A percentile compares a stretch with the other conserved stretches of the same genome.
These are phyloP conservation scores for Pemphredon lugubris DNA, from an alignment of 2,888 invertebrate species.

Conservation along the genomic window DNA sequence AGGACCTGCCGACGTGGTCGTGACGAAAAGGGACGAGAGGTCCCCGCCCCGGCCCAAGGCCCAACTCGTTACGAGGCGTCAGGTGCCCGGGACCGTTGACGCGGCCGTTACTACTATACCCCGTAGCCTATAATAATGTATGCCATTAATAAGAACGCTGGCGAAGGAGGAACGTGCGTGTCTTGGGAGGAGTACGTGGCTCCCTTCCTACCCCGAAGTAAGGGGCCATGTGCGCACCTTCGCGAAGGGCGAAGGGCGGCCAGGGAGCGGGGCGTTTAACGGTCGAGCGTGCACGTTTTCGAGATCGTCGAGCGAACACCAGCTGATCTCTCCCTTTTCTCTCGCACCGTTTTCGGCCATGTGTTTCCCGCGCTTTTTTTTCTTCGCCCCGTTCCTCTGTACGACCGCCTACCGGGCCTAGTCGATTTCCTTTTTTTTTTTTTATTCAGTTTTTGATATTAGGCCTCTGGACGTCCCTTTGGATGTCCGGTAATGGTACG, in stretches of 20 bases:
- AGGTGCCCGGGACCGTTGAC: constrained; percentile 79
- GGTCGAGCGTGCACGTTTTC: constrained; percentile 70
- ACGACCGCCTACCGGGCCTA: constrained; percentile 18
- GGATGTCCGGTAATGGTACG: no score
- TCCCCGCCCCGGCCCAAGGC: constrained; percentile 45
- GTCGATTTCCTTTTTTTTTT: constrained; percentile 16
- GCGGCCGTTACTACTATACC: constrained; percentile 75
- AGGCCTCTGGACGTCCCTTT: no score
- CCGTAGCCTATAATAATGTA: constrained; percentile 75
- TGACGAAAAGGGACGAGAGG: constrained; percentile 63
- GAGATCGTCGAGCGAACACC: constrained; percentile 71
- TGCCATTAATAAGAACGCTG: constrained; percentile 77
- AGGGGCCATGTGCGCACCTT: constrained; percentile 76
- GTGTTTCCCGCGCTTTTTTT: constrained; percentile 77
- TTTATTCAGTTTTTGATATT: constrained; percentile 2
- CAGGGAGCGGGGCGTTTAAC: constrained; percentile 76
- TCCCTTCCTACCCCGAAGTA: constrained; percentile 57
- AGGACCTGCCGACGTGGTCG: constrained; percentile 41
- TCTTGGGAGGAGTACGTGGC: constrained; percentile 64
- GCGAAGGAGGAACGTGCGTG: constrained; percentile 65
- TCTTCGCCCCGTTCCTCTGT: constrained; percentile 27
- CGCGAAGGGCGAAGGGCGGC: constrained; percentile 71
- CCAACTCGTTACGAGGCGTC: constrained; percentile 74
- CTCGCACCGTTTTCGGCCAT: constrained; percentile 63
- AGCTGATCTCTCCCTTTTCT: constrained; percentile 71